Conservation (phyloP, 2,113 vertebrate genomes). For the Takifugu bimaculatus region DNA sequence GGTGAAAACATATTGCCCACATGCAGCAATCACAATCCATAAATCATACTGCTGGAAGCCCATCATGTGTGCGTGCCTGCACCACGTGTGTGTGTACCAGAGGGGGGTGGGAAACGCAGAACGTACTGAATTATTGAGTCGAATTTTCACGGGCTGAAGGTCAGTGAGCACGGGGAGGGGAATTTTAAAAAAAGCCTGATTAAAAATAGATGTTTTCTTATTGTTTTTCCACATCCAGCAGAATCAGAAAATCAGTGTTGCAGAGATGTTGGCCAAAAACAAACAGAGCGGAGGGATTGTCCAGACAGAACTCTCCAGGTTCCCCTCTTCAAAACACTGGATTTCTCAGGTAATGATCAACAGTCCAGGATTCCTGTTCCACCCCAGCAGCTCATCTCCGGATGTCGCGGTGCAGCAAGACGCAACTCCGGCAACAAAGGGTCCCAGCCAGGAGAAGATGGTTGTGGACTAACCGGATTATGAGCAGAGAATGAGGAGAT, state of each 20-base stretch:
- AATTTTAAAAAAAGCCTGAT: conserved; percentile 56
- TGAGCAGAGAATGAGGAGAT: conserved; percentile 61
- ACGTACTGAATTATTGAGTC: conserved; percentile 77
- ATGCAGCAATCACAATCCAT: conserved; percentile 61
- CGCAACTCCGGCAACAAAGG: conserved; percentile 64
- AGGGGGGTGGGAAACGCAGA: conserved; percentile 49
- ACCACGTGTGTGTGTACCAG: conserved; percentile 8
- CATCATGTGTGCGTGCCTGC: conserved; percentile 11
- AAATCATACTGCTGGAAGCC: conserved; percentile 34
- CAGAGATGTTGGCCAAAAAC: conserved; percentile 42
- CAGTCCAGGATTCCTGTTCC: no score
- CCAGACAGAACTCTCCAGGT: neutral
- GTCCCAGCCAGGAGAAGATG: conserved; percentile 51
- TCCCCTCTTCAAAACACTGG: neutral
- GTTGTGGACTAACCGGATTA: conserved; percentile 68
- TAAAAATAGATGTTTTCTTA: conserved; percentile 78
- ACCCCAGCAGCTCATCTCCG: conserved; percentile 58
- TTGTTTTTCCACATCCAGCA: conserved; percentile 66
- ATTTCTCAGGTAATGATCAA: conserved; percentile 42
- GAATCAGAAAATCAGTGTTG: conserved; percentile 38
- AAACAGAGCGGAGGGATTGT: conserved; percentile 23
- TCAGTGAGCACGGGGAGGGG: conserved; percentile 58
- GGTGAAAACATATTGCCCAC: conserved; percentile 41
- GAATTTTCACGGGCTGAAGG: conserved; percentile 76
- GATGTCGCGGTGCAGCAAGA: conserved; percentile 51